Conservation (phyloP, 2,888 invertebrate species). For the Cryptus viduatorius region DNA sequence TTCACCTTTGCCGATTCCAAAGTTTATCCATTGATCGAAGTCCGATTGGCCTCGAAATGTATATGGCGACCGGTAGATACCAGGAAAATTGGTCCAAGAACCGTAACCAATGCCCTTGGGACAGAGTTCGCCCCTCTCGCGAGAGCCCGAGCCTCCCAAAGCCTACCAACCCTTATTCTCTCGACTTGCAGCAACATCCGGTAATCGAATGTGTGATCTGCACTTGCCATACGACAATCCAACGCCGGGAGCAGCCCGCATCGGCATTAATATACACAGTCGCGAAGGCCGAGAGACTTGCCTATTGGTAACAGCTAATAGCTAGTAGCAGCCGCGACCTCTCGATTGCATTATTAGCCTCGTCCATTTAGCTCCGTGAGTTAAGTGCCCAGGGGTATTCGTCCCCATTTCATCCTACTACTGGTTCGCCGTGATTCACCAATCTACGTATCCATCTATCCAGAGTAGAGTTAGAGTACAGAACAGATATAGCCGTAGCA, state of each 20-base stretch:
- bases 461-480: constrained; percentile 6
- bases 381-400: constrained; percentile 59
- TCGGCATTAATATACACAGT: constrained; percentile 17
- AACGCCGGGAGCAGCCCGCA: constrained; percentile 3
- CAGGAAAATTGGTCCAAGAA: constrained; percentile 1
- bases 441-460: constrained; percentile 46
- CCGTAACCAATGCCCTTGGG: constrained; percentile 30
- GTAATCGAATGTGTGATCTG: constrained; percentile 5
- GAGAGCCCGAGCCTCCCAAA: constrained; percentile 5
- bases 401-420: constrained; percentile 34
- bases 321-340: constrained; percentile 45
- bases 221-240: background rate
- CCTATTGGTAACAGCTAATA: constrained; percentile 57
- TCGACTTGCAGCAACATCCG: background rate
- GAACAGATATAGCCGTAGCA: constrained; percentile 30
- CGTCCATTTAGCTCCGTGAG: constrained; percentile 61
- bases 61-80: background rate
- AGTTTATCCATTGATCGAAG: background rate
- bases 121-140: constrained; percentile 20
- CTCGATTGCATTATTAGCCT: constrained; percentile 67
- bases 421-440: constrained; percentile 41
- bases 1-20: too few relatives aligned
- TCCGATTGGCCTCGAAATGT: background rate
- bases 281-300: background rate
- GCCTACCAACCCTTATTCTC: background rate